Evolutionary conservation across 2,888 invertebrate genomes (phyloP).

Genomic region (Anodontia alba): DNA sequence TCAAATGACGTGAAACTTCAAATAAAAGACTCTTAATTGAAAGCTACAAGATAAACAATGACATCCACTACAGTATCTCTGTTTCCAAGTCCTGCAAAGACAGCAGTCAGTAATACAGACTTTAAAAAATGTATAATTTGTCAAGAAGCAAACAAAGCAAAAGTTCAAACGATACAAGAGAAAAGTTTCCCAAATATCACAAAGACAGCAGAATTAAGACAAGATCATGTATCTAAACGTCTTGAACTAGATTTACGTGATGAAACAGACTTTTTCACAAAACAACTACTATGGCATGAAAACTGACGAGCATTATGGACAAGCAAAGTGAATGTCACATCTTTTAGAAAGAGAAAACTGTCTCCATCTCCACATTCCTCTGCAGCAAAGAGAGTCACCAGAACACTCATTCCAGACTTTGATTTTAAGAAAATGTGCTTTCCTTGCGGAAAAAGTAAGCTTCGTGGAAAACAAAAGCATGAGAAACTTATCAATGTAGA

Average conservation of each 20-base stretch:
- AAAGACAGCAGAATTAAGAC: background rate
- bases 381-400: background rate
- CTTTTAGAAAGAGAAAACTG: background rate
- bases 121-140: conserved; percentile 2
- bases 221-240: background rate
- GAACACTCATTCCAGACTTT: background rate
- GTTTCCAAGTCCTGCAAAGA: background rate
- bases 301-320: background rate
- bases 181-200: background rate
- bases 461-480: background rate
- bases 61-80: background rate
- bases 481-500: background rate
- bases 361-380: background rate
- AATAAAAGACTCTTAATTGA: no score
- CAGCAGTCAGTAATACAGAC: background rate
- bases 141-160: background rate
- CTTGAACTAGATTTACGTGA: background rate
- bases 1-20: no score
- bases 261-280: no score
- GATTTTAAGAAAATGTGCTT: background rate
- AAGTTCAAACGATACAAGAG: background rate
- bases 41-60: no score
- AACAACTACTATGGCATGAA: background rate
- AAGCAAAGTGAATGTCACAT: background rate
- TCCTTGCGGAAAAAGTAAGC: background rate